These are phyloP conservation scores for Synanthedon vespiformis DNA, from an alignment of 2,888 invertebrate genomes.

Conservation along the genomic window DNA sequence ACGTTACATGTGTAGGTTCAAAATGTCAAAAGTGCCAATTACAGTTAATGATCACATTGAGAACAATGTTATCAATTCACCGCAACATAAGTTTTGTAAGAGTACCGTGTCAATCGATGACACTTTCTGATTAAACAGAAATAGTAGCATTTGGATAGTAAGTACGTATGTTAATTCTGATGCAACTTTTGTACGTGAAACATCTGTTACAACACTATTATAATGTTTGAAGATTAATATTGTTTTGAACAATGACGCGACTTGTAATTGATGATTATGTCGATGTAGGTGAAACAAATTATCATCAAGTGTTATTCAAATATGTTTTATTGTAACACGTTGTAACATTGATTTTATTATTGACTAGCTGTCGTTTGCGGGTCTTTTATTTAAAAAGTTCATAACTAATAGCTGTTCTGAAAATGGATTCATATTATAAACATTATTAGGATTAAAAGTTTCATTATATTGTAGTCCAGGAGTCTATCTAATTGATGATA, in stretches of 20 bases:
- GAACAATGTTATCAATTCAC: too few relatives aligned
- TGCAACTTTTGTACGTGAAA: background rate
- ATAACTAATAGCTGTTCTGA: too few relatives aligned
- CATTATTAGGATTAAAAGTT: too few relatives aligned
- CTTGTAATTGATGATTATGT: conserved; percentile 1
- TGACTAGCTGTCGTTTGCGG: too few relatives aligned
- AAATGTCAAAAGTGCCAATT: too few relatives aligned
- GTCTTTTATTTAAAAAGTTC: too few relatives aligned
- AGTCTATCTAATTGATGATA: too few relatives aligned
- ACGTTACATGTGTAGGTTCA: background rate
- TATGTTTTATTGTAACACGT: background rate
- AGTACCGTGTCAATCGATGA: background rate
- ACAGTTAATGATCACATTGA: too few relatives aligned
- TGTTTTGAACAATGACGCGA: conserved; percentile 4
- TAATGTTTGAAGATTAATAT: conserved; percentile 5
- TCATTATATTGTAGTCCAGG: too few relatives aligned
- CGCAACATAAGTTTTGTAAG: too few relatives aligned
- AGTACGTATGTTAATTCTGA: background rate
- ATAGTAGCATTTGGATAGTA: background rate
- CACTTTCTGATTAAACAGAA: background rate
- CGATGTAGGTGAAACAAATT: conserved; percentile 1
- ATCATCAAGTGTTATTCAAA: background rate
- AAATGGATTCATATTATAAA: too few relatives aligned
- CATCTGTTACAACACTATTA: background rate
- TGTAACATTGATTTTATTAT: too few relatives aligned